These are phyloP conservation scores for Ophion costatus DNA, from an alignment of 2,888 invertebrate species.

Conservation along the genomic window DNA sequence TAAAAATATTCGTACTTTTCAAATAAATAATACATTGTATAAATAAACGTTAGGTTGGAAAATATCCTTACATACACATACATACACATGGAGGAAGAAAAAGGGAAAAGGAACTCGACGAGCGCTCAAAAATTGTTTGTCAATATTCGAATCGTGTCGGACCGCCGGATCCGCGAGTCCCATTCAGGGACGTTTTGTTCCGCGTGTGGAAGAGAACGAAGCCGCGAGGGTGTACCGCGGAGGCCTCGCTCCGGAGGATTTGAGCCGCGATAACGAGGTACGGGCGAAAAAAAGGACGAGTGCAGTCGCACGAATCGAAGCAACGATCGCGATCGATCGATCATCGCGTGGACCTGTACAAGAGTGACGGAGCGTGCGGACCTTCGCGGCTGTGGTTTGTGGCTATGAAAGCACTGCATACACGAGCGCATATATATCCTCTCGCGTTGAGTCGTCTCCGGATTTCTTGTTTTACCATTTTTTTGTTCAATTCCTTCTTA, in stretches of 20 bases:
- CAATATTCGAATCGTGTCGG: not conserved
- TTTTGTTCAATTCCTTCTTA: not conserved
- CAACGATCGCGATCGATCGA: conserved; percentile 55
- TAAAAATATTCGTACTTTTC: too few relatives aligned
- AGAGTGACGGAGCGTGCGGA: conserved; percentile 54
- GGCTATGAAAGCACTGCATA: conserved; percentile 29
- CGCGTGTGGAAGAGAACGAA: not conserved
- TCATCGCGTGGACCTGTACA: conserved; percentile 33
- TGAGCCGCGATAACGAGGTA: conserved; percentile 54
- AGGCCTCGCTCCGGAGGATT: conserved; percentile 26
- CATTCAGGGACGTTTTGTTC: not conserved
- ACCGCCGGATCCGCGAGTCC: not conserved
- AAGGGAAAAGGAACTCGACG: not conserved
- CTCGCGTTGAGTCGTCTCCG: conserved; percentile 14
- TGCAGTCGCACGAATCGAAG: conserved; percentile 19
- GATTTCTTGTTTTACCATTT: conserved; percentile 12
- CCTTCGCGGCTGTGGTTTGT: conserved; percentile 11
- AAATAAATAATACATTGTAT: too few relatives aligned
- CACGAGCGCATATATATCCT: conserved; percentile 19
- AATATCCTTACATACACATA: too few relatives aligned
- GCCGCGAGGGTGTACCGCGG: not conserved
- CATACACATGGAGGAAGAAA: not conserved
- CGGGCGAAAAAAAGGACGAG: conserved; percentile 16
- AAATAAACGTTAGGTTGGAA: too few relatives aligned
- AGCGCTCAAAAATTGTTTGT: not conserved